Conservation (phyloP, 2,797 vertebrate genomes). For the Poeciliopsis turneri region DNA sequence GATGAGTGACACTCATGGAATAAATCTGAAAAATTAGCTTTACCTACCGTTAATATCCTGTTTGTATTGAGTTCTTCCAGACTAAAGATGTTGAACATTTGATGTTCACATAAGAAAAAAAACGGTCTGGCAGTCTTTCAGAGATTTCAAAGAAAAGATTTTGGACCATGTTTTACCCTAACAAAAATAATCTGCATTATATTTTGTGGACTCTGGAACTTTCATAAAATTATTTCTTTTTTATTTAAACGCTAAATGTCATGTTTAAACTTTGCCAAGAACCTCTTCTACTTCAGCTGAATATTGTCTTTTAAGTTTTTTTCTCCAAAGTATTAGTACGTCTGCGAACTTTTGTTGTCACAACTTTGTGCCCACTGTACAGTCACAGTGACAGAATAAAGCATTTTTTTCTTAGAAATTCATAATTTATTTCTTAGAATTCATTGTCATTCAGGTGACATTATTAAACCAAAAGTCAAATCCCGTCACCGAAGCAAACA, state of each 20-base stretch:
- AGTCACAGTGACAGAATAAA: slow-evolving; percentile 15
- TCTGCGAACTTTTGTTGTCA: neutral
- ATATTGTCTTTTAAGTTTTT: neutral
- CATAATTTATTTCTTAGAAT: slow-evolving; percentile 16
- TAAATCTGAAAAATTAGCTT: slow-evolving; percentile 26
- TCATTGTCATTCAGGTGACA: slow-evolving; percentile 34
- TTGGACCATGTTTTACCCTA: neutral
- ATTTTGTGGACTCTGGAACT: neutral
- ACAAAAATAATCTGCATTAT: slow-evolving; percentile 9
- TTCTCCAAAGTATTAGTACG: slow-evolving; percentile 13
- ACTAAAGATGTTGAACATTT: slow-evolving; percentile 25
- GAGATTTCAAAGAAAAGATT: slow-evolving; percentile 5
- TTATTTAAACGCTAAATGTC: slow-evolving; percentile 22
- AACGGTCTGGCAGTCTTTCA: neutral
- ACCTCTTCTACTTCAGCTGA: slow-evolving; percentile 1
- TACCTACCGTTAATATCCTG: slow-evolving; percentile 27
- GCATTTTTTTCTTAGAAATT: slow-evolving; percentile 4
- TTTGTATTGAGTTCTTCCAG: slow-evolving; percentile 23
- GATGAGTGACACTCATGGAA: slow-evolving; percentile 18
- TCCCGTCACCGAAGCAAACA: slow-evolving; percentile 42
- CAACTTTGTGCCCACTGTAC: slow-evolving; percentile 3
- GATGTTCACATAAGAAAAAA: neutral
- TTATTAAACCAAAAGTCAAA: slow-evolving; percentile 46
- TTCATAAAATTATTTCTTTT: slow-evolving; percentile 23
- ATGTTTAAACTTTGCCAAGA: slow-evolving; percentile 25